These are phyloP conservation scores for Solen grandis DNA, from an alignment of 1,140 invertebrate species.

Conservation along the genomic window DNA sequence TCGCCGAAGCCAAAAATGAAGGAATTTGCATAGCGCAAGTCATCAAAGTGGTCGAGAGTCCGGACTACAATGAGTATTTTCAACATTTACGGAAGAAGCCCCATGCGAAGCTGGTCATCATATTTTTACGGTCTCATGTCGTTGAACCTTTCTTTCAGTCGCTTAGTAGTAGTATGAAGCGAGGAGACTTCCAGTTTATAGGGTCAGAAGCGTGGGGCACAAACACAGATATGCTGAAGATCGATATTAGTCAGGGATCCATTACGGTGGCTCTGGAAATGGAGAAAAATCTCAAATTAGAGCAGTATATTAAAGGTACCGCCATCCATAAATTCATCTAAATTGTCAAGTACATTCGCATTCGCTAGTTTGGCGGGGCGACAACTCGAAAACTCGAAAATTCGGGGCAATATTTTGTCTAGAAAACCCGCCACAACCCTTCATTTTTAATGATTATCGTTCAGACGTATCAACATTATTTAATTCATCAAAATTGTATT, in stretches of 20 bases:
- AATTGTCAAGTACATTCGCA: too few relatives aligned
- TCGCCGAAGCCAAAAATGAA: not conserved
- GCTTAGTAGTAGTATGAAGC: conserved; percentile 16
- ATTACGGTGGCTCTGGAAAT: conserved; percentile 50
- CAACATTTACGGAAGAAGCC: conserved; percentile 18
- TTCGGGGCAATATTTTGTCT: too few relatives aligned
- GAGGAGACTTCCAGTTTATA: conserved; percentile 58
- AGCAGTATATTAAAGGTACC: conserved; percentile 28
- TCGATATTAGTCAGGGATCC: conserved; percentile 37
- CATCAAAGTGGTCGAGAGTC: conserved; percentile 35
- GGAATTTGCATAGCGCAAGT: conserved; percentile 52
- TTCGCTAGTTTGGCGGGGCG: too few relatives aligned
- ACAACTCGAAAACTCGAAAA: too few relatives aligned
- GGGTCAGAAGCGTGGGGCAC: conserved; percentile 60
- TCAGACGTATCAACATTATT: too few relatives aligned
- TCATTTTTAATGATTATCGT: too few relatives aligned
- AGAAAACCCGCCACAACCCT: too few relatives aligned
- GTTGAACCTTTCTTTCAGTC: conserved; percentile 18
- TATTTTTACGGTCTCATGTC: conserved; percentile 53
- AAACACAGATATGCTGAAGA: conserved; percentile 19
- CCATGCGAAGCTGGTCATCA: conserved; percentile 53
- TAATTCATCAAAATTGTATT: too few relatives aligned
- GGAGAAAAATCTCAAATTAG: conserved; percentile 27
- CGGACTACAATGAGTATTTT: conserved; percentile 15
- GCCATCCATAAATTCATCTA: not conserved